These are phyloP conservation scores for Coracopsis vasa DNA, from an alignment of 2,113 vertebrate genomes.

Conservation along the genomic window DNA sequence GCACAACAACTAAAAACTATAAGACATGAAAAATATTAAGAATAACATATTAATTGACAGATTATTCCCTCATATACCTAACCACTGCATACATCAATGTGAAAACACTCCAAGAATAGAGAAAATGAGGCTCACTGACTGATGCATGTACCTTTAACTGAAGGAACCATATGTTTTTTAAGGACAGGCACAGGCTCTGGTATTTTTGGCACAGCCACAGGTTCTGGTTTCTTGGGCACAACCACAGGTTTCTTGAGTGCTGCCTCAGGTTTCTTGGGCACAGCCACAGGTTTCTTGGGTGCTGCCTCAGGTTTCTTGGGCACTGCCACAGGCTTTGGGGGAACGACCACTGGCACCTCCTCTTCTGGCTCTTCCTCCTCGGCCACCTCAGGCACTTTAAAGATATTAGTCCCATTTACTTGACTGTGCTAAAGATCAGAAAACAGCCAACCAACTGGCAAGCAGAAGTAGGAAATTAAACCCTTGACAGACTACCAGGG, in stretches of 20 bases:
- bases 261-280: not conserved
- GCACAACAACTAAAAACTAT: not conserved
- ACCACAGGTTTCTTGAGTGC: not conserved
- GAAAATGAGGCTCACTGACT: not conserved
- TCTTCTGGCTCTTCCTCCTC: not conserved
- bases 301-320: not conserved
- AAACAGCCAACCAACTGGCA: not conserved
- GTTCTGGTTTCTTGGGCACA: not conserved
- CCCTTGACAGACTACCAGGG: not conserved
- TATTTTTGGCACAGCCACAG: not conserved
- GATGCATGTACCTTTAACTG: constrained; percentile 45
- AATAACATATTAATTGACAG: not conserved
- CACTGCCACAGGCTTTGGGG: not conserved
- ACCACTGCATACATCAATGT: accelerated
- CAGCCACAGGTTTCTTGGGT: not conserved
- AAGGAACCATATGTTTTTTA: not conserved
- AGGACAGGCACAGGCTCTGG: not conserved
- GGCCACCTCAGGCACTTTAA: not conserved
- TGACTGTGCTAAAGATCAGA: not conserved
- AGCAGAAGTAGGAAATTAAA: not conserved
- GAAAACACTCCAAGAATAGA: not conserved
- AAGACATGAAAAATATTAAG: not conserved
- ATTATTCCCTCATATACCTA: not conserved
- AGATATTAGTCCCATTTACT: not conserved
- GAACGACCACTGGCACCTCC: not conserved